Base-by-base conservation (phyloP, 2,113 vertebrate genomes). In the Elanus axillaris region DNA sequence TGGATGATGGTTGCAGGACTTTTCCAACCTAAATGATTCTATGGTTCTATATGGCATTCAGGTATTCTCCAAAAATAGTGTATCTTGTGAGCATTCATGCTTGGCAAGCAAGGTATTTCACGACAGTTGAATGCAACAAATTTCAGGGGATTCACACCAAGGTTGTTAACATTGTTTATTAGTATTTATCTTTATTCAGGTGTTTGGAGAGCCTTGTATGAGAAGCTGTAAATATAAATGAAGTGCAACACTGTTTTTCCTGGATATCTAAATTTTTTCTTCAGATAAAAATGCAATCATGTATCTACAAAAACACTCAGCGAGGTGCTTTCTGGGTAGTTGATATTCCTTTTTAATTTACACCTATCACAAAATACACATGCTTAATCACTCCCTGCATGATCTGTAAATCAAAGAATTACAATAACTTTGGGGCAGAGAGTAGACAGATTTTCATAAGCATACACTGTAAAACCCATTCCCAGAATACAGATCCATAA, bases 331-430 rank as follows among this genome's bases (percentile, higher is more conserved):
- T 74, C 89, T 63, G n/a, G 18, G 21, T 86, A 40, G 59, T 67
- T 84, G n/a, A 56, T 7, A 52, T 64, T 85, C 58, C 32, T 75
- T 93, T 94, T 68, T 48, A 75, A 91, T 93, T 89, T 87, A 60
- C 14, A 94, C 15, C n/a, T 91, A 53, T 48, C 56, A 87, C n/a
- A 85, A 81, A 89, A 64, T 63, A 71, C 38, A 77, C 25, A n/a
- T 21, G 38, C 21, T 53, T 93, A 80, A 88, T 74, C 47, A 80
- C 7, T 85, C 18, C 16, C 69, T 52, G 22, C 10, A 10, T 34
- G n/a, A 89, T 72, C 56, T 45, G 43, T 91, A 89, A 87, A 91
- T 18, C 0, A 2, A 71, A 80, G 38, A 77, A 78, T 89, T 81
- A 52, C 52, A 75, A 22, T 43, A 38, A 88, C 7, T 71, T 90